Base-by-base conservation (phyloP, 2,888 invertebrate species). In the Drosophila acutilabella region DNA sequence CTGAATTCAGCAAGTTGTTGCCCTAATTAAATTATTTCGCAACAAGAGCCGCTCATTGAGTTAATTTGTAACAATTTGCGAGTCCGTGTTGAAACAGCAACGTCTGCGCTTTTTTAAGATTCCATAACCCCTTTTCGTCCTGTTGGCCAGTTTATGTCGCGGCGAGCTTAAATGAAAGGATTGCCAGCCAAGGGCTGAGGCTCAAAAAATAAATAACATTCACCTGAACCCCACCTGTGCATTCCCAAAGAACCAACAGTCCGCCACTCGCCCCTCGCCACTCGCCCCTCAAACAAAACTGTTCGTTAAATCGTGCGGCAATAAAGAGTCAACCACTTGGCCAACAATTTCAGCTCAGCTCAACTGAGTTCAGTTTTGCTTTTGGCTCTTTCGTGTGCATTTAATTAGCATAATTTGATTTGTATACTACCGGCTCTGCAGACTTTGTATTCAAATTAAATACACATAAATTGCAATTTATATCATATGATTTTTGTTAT, bases 351-450 rank as follows among this genome's bases (percentile, higher is more conserved):
- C 30, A 68, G 64, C 64, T 50, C 60, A 62, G 60, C 62, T 50
- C 60, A 62, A 58, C 62, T 26, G 5, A 26, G 30, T 75, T 64
- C 36, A 36, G 36, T 36, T 36, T 36, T 69, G 41, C 44, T 52
- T 48, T 53, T 65, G 62, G 48, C 61, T 64, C 41, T 36, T 64
- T 79, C 64, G 70, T 74, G 67, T 64, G 52, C 84, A 64, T 80
- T 83, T 83, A 87, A 83, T 83, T 89, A 87, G 65, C 87, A 84
- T 87, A 83, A 89, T 83, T 83, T 78, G 69, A 74, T 78, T 65
- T 74, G 59, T 67, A 56, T 58, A 59, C 52, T 42, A 72, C 58
- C 64, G 60, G 26, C 54, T 69, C 42, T 45, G 42, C 42, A 58
- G 11, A 42, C 48, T 56, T 69, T 65, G 20, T 64, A 61, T 69